These are phyloP conservation scores for Baccha elongata DNA, from an alignment of 2,888 invertebrate species.

Conservation along the genomic window DNA sequence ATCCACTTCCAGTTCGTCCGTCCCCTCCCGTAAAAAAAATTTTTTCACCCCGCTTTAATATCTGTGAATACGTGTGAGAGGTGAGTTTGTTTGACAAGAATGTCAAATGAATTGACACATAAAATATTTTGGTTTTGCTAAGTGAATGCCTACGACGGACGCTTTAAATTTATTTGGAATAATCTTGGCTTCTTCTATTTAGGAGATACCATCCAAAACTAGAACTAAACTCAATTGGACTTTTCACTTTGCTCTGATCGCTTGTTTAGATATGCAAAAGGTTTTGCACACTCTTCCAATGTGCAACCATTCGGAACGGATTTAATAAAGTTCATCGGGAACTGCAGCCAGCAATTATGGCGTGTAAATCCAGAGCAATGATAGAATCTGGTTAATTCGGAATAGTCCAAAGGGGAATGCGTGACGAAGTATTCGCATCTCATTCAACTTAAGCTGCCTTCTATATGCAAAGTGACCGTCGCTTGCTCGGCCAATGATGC, in stretches of 20 bases:
- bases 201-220: constrained; percentile 8
- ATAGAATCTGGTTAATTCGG: constrained; percentile 32
- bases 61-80: too few species aligned
- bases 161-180: constrained; percentile 20
- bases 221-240: not conserved
- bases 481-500: constrained; percentile 34
- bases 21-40: too few species aligned
- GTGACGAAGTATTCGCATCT: constrained; percentile 46
- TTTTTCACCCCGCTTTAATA: too few species aligned
- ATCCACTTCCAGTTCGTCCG: too few species aligned
- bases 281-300: constrained; percentile 30
- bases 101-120: too few species aligned
- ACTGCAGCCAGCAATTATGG: constrained; percentile 56
- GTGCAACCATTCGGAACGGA: constrained; percentile 49
- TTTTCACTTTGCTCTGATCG: constrained; percentile 26
- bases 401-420: constrained; percentile 56
- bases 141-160: constrained; percentile 39
- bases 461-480: constrained; percentile 52
- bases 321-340: constrained; percentile 60
- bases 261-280: constrained; percentile 64
- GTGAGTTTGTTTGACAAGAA: too few species aligned
- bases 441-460: constrained; percentile 25
- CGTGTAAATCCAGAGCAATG: constrained; percentile 53
- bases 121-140: too few species aligned
- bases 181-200: not conserved